phyloP scores from a whole-genome alignment of 2,797 vertebrate species.

The Sebastes oblongus region DNA sequence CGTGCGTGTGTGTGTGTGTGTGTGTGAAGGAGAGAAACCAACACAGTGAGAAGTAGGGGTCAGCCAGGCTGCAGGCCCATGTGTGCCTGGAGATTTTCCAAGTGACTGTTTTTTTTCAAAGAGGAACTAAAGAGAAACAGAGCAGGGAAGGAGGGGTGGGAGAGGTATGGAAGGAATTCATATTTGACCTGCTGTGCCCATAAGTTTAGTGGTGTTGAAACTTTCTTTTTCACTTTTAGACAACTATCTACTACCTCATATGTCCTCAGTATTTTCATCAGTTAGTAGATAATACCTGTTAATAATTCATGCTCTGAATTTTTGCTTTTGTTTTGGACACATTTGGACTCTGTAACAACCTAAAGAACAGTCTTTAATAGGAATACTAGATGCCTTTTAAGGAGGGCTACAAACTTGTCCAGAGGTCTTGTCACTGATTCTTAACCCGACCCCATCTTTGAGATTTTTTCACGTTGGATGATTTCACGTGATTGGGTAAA shows the following conservation, averaged over 20 bases:
- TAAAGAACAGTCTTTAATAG: neutral
- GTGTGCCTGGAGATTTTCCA: constrained; percentile 76
- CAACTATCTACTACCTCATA: neutral
- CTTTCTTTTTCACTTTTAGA: constrained; percentile 1
- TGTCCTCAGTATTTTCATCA: neutral
- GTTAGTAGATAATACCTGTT: neutral
- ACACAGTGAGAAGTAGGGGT: constrained; percentile 60
- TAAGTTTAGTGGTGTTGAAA: constrained; percentile 15
- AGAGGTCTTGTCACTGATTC: neutral
- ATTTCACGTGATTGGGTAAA: neutral
- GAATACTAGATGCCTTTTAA: neutral
- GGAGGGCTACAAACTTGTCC: neutral
- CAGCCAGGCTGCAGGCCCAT: constrained; percentile 70
- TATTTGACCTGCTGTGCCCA: constrained; percentile 44
- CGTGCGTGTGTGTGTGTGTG: neutral
- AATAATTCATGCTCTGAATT: neutral
- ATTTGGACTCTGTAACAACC: neutral
- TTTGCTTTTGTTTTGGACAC: neutral
- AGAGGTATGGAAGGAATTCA: constrained; percentile 63
- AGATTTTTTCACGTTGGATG: neutral
- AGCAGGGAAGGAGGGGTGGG: constrained; percentile 11
- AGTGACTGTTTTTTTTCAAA: constrained; percentile 57
- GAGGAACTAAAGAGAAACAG: constrained; percentile 61
- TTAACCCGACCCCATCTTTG: neutral
- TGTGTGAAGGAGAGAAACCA: constrained; percentile 44